Conservation (phyloP, 2,797 vertebrate genomes). For the Meda fulgida region DNA sequence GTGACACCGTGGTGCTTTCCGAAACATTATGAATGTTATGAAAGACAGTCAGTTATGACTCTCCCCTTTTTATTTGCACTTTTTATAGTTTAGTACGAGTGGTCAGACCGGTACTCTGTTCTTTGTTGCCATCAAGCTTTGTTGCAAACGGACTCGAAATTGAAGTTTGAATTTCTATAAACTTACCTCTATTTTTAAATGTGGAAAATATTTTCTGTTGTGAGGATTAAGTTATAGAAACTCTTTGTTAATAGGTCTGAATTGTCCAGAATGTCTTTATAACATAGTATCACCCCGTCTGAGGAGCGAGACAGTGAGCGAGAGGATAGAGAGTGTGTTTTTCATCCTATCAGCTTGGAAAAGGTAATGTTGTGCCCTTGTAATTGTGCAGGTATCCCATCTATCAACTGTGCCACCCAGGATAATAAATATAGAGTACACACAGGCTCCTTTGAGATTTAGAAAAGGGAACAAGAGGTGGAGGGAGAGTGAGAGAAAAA, state of each 20-base stretch:
- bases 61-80: background rate
- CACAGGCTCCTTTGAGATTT: slow-evolving; percentile 79
- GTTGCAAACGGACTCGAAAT: slow-evolving; percentile 47
- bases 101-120: background rate
- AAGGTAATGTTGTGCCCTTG: slow-evolving; percentile 86
- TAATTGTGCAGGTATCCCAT: slow-evolving; percentile 87
- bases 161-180: slow-evolving; percentile 42
- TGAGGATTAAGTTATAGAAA: slow-evolving; percentile 55
- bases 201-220: slow-evolving; percentile 40
- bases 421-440: slow-evolving; percentile 87
- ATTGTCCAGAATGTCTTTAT: slow-evolving; percentile 62
- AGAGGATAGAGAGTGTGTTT: slow-evolving; percentile 76
- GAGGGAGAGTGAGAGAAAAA: slow-evolving; percentile 49
- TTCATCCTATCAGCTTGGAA: slow-evolving; percentile 83
- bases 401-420: slow-evolving; percentile 84
- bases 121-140: background rate
- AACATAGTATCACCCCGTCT: slow-evolving; percentile 71
- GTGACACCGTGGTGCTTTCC: slow-evolving; percentile 14
- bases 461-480: slow-evolving; percentile 58
- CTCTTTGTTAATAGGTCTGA: slow-evolving; percentile 63
- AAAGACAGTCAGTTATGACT: slow-evolving; percentile 23
- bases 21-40: slow-evolving; percentile 32
- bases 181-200: slow-evolving; percentile 40
- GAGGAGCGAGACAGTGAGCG: slow-evolving; percentile 57
- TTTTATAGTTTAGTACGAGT: background rate